Percentiles rank a stretch among this genome's conserved stretches.
These are phyloP conservation scores for Pavo muticus DNA, from an alignment of 2,113 vertebrate species.

Conservation along the genomic window DNA sequence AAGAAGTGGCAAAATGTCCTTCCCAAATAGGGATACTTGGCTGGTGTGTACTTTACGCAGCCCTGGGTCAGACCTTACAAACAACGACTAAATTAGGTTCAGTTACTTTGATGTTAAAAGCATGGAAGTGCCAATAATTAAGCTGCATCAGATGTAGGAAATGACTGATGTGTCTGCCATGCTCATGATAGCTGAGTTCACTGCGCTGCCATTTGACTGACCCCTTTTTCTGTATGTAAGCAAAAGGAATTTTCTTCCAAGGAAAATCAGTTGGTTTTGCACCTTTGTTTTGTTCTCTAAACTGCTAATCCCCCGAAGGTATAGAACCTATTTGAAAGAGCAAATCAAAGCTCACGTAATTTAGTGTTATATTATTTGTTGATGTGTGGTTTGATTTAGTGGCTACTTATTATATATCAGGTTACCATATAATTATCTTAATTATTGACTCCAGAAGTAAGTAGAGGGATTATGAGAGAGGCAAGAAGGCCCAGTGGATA, in stretches of 20 bases:
- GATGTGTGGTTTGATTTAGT: slow-evolving; percentile 67
- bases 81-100: slow-evolving; percentile 58
- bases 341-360: slow-evolving; percentile 58
- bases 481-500: slow-evolving; percentile 48
- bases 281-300: slow-evolving; percentile 58
- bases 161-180: slow-evolving; percentile 42
- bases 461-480: slow-evolving; percentile 52
- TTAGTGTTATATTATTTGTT: slow-evolving; percentile 57
- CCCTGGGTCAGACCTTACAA: slow-evolving; percentile 63
- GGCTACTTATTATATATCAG: slow-evolving; percentile 70
- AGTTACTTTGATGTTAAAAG: slow-evolving; percentile 57
- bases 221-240: slow-evolving; percentile 12
- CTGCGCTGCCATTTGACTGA: neutral
- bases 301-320: slow-evolving; percentile 51
- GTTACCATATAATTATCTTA: slow-evolving; percentile 72
- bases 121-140: slow-evolving; percentile 58
- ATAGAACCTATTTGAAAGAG: slow-evolving; percentile 51
- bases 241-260: slow-evolving; percentile 42
- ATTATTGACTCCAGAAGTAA: slow-evolving; percentile 66
- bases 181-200: slow-evolving; percentile 3
- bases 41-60: slow-evolving; percentile 4
- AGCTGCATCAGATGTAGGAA: slow-evolving; percentile 41
- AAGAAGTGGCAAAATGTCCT: neutral
- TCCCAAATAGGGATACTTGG: slow-evolving; percentile 34
- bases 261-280: slow-evolving; percentile 37